These are phyloP conservation scores for Triplophysa bombifrons DNA, from an alignment of 2,797 vertebrate species.

Conservation along the genomic window DNA sequence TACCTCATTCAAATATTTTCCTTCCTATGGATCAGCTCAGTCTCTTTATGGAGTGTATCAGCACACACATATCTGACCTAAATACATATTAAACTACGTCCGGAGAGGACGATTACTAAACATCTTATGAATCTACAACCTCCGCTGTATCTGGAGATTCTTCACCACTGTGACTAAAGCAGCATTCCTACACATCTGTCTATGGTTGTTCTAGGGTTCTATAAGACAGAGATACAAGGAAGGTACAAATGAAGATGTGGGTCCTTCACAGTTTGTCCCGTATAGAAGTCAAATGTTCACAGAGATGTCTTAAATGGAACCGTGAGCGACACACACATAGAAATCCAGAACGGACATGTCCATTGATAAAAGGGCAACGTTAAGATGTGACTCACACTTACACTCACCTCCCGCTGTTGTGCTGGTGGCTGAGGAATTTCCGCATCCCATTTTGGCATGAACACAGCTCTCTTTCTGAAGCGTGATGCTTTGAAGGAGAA, in stretches of 20 bases:
- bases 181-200: constrained; percentile 30
- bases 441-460: constrained; percentile 81
- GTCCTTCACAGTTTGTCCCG: background rate
- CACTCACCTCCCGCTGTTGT: constrained; percentile 78
- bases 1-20: background rate
- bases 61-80: background rate
- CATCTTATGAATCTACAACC: background rate
- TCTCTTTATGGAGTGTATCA: background rate
- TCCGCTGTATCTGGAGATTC: background rate
- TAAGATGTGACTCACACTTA: constrained; percentile 23
- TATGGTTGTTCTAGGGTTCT: background rate
- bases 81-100: constrained; percentile 29
- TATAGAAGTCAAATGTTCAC: background rate
- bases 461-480: constrained; percentile 32
- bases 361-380: background rate
- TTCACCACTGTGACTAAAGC: background rate
- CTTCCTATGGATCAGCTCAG: background rate
- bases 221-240: background rate
- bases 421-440: constrained; percentile 81
- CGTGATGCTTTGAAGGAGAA: constrained; percentile 50
- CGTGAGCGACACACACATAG: constrained; percentile 34
- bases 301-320: background rate
- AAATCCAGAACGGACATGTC: constrained; percentile 47
- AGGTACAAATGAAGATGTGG: background rate
- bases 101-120: background rate